phyloP scores from a whole-genome alignment of 2,113 vertebrate genomes.

The Larimichthys polyactis region DNA sequence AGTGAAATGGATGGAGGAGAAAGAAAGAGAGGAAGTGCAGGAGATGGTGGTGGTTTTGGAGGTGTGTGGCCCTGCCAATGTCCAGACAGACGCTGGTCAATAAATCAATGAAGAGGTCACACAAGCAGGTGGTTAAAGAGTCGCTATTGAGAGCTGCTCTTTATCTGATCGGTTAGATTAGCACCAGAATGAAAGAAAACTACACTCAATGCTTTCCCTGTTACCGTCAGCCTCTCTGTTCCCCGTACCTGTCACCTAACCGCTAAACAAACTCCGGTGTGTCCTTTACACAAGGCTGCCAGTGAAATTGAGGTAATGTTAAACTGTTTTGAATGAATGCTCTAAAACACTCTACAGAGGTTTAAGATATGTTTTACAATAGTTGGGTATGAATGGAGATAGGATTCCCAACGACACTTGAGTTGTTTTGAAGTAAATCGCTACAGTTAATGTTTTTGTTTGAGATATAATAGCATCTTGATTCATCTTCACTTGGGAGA shows the following conservation, averaged over 20 bases:
- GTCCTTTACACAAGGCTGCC: constrained; percentile 7
- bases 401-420: constrained; percentile 62
- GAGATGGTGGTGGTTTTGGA: not conserved
- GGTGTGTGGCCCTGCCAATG: constrained; percentile 37
- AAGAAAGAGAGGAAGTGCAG: constrained; percentile 8
- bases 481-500: constrained; percentile 70
- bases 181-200: constrained; percentile 32
- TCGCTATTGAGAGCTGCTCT: constrained; percentile 59
- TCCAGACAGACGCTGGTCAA: constrained; percentile 69
- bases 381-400: constrained; percentile 43
- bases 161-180: constrained; percentile 58
- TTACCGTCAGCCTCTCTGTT: not conserved
- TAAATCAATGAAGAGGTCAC: constrained; percentile 78
- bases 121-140: constrained; percentile 62
- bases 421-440: constrained; percentile 70
- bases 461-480: constrained; percentile 69
- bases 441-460: constrained; percentile 76
- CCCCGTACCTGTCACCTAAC: not conserved
- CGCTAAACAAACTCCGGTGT: not conserved
- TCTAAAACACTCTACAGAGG: constrained; percentile 13
- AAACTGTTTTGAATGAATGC: constrained; percentile 12
- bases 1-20: constrained; percentile 14
- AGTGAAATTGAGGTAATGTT: constrained; percentile 9
- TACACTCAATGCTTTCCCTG: constrained; percentile 1
- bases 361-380: constrained; percentile 29